These are phyloP conservation scores for Drosophila ogumai DNA, from an alignment of 1,140 invertebrate species.

Conservation along the genomic window DNA sequence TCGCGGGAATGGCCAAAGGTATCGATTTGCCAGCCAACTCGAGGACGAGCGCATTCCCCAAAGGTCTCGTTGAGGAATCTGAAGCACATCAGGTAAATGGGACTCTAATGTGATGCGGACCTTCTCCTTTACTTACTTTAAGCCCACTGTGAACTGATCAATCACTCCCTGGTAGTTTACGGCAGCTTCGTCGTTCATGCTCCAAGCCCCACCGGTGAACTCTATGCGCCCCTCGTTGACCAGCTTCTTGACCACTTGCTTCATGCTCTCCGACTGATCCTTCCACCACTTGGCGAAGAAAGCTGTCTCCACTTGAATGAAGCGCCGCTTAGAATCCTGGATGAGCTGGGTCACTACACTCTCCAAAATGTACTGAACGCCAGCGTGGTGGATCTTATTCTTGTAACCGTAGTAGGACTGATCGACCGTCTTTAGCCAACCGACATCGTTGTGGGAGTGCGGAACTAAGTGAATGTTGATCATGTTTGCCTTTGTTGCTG, in stretches of 20 bases:
- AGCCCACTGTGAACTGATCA: constrained; percentile 95
- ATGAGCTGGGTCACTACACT: constrained; percentile 93
- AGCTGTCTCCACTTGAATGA: constrained; percentile 92
- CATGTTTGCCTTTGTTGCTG: constrained; percentile 87
- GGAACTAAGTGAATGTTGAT: constrained; percentile 94
- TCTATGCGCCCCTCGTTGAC: constrained; percentile 93
- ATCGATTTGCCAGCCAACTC: constrained; percentile 96
- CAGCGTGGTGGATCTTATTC: constrained; percentile 90
- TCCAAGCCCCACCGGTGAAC: constrained; percentile 95
- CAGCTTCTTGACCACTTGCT: constrained; percentile 87
- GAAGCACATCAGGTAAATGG: not conserved
- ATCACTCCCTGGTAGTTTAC: constrained; percentile 97
- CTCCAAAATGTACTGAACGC: constrained; percentile 96
- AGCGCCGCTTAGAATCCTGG: constrained; percentile 89
- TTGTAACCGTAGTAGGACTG: constrained; percentile 95
- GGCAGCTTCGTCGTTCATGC: constrained; percentile 97
- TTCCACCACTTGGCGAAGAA: constrained; percentile 98
- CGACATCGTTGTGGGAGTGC: constrained; percentile 95
- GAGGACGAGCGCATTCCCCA: constrained; percentile 92
- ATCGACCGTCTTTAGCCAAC: constrained; percentile 97
- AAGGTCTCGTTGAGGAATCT: constrained; percentile 91
- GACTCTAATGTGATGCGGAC: fast-evolving
- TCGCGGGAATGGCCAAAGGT: constrained; percentile 96
- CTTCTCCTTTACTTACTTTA: constrained; percentile 86
- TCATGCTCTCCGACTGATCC: constrained; percentile 88